Percentiles rank a stretch among this genome's conserved stretches.
Conservation (phyloP, 2,113 vertebrate genomes). For the Isurus oxyrinchus region DNA sequence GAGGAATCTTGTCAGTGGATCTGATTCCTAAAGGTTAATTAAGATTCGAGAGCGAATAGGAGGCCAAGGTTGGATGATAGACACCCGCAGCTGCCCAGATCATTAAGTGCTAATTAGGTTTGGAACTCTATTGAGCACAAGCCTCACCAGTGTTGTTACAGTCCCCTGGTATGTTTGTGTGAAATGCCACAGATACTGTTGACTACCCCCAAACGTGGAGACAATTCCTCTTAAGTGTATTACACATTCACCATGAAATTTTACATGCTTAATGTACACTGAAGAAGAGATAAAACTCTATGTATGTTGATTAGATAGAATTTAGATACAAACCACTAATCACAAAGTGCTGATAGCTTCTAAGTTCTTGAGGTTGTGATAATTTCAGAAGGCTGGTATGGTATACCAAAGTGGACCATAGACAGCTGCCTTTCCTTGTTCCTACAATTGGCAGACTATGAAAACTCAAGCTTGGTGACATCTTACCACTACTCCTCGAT, state of each 20-base stretch:
- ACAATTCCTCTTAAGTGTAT: slow-evolving; percentile 28
- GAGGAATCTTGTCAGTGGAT: slow-evolving; percentile 54
- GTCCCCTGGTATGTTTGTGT: slow-evolving; percentile 54
- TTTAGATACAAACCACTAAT: background rate
- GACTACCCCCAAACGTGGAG: slow-evolving; percentile 26
- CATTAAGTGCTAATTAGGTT: slow-evolving; percentile 81
- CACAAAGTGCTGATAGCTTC: background rate
- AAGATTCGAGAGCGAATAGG: slow-evolving; percentile 60
- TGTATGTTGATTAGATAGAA: background rate
- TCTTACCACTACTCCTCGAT: background rate
- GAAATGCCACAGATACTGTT: slow-evolving; percentile 51
- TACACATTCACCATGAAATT: background rate
- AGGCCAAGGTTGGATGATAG: slow-evolving; percentile 56
- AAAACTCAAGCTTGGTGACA: background rate
- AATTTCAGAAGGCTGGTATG: background rate
- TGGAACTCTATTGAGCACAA: slow-evolving; percentile 64
- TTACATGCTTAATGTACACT: background rate
- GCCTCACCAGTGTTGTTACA: slow-evolving; percentile 58
- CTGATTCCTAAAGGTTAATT: slow-evolving; percentile 74
- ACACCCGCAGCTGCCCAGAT: slow-evolving; percentile 64
- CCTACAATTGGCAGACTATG: background rate
- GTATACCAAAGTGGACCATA: background rate
- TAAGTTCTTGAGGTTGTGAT: background rate
- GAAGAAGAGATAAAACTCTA: background rate
- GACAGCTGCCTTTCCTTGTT: background rate